These are phyloP conservation scores for Hybognathus amarus DNA, from an alignment of 2,797 vertebrate species.

Conservation along the genomic window DNA sequence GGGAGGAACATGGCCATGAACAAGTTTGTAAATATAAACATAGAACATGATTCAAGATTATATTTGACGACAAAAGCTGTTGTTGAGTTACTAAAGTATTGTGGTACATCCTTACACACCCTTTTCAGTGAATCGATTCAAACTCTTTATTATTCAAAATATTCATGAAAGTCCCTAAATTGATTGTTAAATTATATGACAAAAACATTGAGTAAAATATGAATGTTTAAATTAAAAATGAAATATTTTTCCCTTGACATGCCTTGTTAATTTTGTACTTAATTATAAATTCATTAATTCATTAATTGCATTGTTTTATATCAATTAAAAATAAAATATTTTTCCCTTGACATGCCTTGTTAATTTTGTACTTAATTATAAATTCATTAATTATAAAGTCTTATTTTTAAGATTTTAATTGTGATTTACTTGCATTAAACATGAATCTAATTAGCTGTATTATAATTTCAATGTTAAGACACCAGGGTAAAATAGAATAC, in stretches of 20 bases:
- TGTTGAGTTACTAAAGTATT: not conserved
- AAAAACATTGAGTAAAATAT: not conserved
- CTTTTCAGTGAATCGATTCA: not conserved
- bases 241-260: not conserved
- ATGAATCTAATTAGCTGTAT: not conserved
- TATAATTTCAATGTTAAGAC: not conserved
- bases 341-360: not conserved
- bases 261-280: not conserved
- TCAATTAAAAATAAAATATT: not conserved
- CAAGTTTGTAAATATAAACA: not conserved
- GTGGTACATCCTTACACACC: not conserved
- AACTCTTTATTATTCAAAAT: not conserved
- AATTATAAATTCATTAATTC: too few species aligned
- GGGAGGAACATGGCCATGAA: constrained; percentile 36
- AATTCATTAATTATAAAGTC: not conserved
- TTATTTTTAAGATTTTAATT: not conserved
- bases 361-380: not conserved
- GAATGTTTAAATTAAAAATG: not conserved
- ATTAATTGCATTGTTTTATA: too few species aligned
- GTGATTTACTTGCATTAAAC: not conserved
- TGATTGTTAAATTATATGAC: not conserved
- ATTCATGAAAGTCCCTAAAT: not conserved
- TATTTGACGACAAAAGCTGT: not conserved
- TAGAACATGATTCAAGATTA: not conserved
- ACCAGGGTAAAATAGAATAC: not conserved